phyloP scores from a whole-genome alignment of 2,888 invertebrate genomes.

The Cantharis nigra region DNA sequence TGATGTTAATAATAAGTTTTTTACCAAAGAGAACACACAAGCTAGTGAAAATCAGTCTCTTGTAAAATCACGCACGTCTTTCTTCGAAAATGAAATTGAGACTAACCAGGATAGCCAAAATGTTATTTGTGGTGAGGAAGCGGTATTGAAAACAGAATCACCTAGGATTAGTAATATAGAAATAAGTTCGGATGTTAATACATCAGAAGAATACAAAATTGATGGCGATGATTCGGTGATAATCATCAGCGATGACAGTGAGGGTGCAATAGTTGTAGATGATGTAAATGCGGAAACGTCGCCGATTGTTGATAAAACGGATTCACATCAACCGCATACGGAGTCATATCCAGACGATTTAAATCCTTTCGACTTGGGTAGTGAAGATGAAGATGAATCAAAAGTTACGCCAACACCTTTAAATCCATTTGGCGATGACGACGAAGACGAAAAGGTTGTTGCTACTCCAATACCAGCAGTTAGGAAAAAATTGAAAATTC shows the following conservation, averaged over 20 bases:
- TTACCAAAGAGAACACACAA: conserved; percentile 52
- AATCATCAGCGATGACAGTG: not conserved
- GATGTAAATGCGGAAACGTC: conserved; percentile 2
- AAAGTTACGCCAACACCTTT: conserved; percentile 23
- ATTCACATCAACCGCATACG: conserved; percentile 4
- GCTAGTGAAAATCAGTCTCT: conserved; percentile 42
- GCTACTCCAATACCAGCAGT: conserved; percentile 47
- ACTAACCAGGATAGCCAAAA: not conserved
- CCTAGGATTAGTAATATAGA: conserved; percentile 5
- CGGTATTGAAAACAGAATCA: conserved; percentile 5
- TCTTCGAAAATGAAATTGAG: conserved; percentile 48
- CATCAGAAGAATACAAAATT: conserved; percentile 1
- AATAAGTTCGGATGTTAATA: not conserved
- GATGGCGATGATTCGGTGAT: not conserved
- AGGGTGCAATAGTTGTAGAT: not conserved
- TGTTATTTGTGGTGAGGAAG: not conserved
- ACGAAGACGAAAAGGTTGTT: conserved; percentile 54
- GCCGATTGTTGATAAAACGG: conserved; percentile 16
- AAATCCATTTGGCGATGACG: conserved; percentile 62
- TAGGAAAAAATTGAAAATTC: conserved; percentile 15
- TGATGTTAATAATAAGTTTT: conserved; percentile 41
- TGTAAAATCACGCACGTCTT: conserved; percentile 53
- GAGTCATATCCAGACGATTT: conserved; percentile 73
- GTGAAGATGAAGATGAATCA: conserved; percentile 62
- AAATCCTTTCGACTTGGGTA: conserved; percentile 75